Evolutionary conservation across 2,888 invertebrate species (phyloP), one percentile per base, ranked within the genome.

Genomic region (Notodonta ziczac): DNA sequence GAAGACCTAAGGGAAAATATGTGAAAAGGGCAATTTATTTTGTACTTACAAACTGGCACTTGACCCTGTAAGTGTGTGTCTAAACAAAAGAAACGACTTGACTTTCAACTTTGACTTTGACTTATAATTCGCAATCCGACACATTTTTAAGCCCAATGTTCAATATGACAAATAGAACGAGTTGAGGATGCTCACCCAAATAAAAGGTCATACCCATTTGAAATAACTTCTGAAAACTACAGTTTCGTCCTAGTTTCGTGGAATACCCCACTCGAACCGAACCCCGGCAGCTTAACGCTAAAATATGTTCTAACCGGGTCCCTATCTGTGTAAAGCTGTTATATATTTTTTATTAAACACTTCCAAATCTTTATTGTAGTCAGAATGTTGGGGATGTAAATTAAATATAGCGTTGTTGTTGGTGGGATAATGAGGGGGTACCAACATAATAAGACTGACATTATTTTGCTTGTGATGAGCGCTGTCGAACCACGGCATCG

Each of bases 161-260:
- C 13, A 6, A 46, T n/a, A 13, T 46, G 5, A 46, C 46, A 46
- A 5, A 46, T n/a, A 46, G 5, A n/a, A 46, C 46, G 46, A 46
- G 13, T 5, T 2, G 13, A n/a, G 46, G 10, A 46, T 46, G 46
- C 46, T 46, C 46, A 46, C 46, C 13, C 46, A 46, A n/a, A 46
- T n/a, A 13, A 5, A 16, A 8, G 16, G 16, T 74, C 72, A 58
- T 68, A 72, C 67, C 65, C 69, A 69, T 66, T 68, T 65, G 71
- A 74, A 74, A 74, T 69, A 71, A 66, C 59, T 62, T 61, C 63
- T 63, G 60, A 69, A 77, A 76, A 76, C 77, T 77, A 75, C 69
- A 75, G 72, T 76, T 76, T 77, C 67, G 77, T 63, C 63, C 77
- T 52, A 76, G 69, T 76, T 77, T 58, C 7, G 57, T 60, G 5